Conservation (phyloP, 1,140 invertebrate species). For the Steinernema feltiae region DNA sequence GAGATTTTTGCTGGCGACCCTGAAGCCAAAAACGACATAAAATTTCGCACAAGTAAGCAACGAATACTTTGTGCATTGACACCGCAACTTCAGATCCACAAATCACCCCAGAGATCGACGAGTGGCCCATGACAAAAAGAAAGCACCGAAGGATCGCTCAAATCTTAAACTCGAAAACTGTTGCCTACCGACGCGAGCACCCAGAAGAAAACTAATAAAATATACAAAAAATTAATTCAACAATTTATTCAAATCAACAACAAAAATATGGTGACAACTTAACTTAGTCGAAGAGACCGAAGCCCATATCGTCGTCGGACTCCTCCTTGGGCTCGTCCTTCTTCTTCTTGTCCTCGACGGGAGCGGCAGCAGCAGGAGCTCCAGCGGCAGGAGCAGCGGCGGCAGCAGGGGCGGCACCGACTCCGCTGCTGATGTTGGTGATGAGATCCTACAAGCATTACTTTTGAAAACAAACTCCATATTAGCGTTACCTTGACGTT, state of each 20-base stretch:
- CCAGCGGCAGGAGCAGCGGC: constrained; percentile 62
- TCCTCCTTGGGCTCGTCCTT: constrained; percentile 55
- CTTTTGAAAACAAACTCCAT: too few relatives aligned
- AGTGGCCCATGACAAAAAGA: neutral
- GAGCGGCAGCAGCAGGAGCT: constrained; percentile 27
- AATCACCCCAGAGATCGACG: neutral
- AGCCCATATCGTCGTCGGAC: constrained; percentile 54
- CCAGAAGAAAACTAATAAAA: neutral
- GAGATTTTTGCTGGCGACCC: neutral
- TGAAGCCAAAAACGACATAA: neutral
- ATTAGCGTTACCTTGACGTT: constrained; percentile 69
- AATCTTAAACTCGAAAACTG: neutral
- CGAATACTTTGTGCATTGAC: neutral
- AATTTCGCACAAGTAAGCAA: neutral
- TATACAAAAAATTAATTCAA: too few relatives aligned
- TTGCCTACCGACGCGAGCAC: constrained; percentile 4
- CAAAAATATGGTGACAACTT: too few relatives aligned
- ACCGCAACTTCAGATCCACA: neutral
- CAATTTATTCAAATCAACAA: neutral
- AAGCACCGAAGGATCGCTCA: constrained; percentile 1
- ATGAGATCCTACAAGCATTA: constrained; percentile 76
- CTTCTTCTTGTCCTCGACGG: constrained; percentile 42
- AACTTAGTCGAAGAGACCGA: constrained; percentile 53
- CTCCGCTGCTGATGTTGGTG: constrained; percentile 85
- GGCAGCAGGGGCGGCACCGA: constrained; percentile 73